Percentiles rank a stretch among this genome's conserved stretches.
Conservation (phyloP, 1,140 invertebrate species). For the Drosophila bifasciata region DNA sequence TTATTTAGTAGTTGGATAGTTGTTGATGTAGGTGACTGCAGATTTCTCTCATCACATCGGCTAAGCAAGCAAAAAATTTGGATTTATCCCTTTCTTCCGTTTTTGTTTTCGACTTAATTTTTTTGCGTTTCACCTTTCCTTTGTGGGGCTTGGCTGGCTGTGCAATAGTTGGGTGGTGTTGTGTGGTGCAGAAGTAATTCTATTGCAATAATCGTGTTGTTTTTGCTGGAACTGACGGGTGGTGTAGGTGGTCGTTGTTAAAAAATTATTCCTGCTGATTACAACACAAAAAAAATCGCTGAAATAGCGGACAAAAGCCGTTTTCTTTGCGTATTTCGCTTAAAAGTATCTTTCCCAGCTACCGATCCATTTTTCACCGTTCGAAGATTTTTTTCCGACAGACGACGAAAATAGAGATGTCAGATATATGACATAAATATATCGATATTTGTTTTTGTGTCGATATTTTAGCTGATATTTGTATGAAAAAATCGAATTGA, state of each 20-base stretch:
- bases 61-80: constrained; percentile 43
- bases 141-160: constrained; percentile 46
- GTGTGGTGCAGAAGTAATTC: constrained; percentile 51
- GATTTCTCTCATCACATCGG: constrained; percentile 70
- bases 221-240: constrained; percentile 59
- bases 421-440: too few species aligned
- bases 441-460: too few species aligned
- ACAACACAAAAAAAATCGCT: constrained; percentile 83
- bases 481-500: too few species aligned
- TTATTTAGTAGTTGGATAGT: constrained; percentile 37
- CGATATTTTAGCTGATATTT: too few species aligned
- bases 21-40: constrained; percentile 38
- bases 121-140: constrained; percentile 65
- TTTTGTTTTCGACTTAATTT: constrained; percentile 27
- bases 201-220: constrained; percentile 49
- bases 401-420: constrained; percentile 15
- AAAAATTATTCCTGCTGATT: constrained; percentile 75
- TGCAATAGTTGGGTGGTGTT: constrained; percentile 31
- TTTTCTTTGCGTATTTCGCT: constrained; percentile 84
- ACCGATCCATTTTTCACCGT: constrained; percentile 84
- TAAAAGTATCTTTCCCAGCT: constrained; percentile 79
- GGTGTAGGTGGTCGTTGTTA: constrained; percentile 68
- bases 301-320: constrained; percentile 85
- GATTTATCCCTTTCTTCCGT: constrained; percentile 46
- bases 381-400: constrained; percentile 83